Evolutionary conservation across 2,888 invertebrate species (phyloP).

Genomic region (Apodemia hepburni): DNA sequence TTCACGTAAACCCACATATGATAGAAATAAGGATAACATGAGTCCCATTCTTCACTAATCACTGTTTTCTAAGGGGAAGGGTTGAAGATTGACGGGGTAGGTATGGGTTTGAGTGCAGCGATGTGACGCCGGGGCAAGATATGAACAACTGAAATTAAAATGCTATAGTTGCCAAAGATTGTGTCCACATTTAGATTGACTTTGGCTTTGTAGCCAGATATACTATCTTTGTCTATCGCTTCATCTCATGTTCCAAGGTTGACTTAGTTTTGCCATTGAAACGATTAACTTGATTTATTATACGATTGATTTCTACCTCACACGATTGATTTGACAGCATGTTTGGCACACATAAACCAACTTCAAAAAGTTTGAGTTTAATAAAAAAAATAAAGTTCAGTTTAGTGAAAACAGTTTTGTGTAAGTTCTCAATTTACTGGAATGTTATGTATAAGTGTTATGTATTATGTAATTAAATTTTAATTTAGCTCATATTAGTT

Average conservation of each 20-base stretch:
- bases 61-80: constrained; percentile 35
- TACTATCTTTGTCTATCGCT: constrained; percentile 46
- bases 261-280: constrained; percentile 36
- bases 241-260: constrained; percentile 49
- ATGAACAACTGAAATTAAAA: constrained; percentile 79
- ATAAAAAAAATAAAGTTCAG: neutral
- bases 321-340: constrained; percentile 6
- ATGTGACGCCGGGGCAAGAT: constrained; percentile 69
- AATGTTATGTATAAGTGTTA: too few relatives aligned
- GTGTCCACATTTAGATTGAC: constrained; percentile 71
- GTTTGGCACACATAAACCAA: neutral
- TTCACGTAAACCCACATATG: constrained; percentile 88
- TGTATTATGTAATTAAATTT: too few relatives aligned
- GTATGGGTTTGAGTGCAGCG: constrained; percentile 64
- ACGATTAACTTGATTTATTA: constrained; percentile 38
- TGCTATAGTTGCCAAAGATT: constrained; percentile 75
- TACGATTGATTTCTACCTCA: constrained; percentile 36
- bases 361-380: constrained; percentile 1
- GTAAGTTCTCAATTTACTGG: neutral
- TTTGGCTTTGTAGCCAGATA: constrained; percentile 68
- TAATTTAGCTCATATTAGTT: too few relatives aligned
- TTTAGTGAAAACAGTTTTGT: neutral
- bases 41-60: constrained; percentile 81
- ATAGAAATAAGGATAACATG: constrained; percentile 85
- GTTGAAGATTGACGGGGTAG: constrained; percentile 45